Conservation (phyloP, 2,113 vertebrate genomes). For the Pluvianellus socialis region DNA sequence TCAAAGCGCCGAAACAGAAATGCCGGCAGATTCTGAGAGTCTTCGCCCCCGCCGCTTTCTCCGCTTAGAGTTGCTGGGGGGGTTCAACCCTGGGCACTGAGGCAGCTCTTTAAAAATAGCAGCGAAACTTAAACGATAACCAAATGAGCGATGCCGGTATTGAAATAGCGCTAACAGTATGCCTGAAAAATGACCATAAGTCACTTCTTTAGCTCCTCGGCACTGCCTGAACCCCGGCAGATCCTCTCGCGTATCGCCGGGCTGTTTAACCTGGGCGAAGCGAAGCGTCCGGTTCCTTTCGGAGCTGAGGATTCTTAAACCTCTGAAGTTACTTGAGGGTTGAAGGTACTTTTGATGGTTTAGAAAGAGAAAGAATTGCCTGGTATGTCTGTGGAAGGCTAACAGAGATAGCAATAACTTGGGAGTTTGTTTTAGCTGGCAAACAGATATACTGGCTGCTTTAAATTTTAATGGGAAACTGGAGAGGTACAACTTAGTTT, state of each 20-base stretch:
- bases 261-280: background rate
- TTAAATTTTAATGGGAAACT: background rate
- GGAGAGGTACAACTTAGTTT: background rate
- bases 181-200: background rate
- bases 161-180: background rate
- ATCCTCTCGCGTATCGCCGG: background rate
- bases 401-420: background rate
- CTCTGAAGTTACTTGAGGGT: background rate
- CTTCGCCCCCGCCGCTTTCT: background rate
- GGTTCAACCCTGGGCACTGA: background rate
- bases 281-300: background rate
- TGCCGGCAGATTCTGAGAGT: accelerated
- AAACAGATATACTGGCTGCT: accelerated
- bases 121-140: background rate
- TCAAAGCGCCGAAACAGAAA: background rate
- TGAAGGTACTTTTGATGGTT: background rate
- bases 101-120: background rate
- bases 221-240: background rate
- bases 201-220: background rate
- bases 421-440: background rate
- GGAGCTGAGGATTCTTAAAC: background rate
- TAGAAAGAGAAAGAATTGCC: background rate
- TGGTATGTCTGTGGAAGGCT: background rate
- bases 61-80: background rate
- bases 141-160: accelerated